These are phyloP conservation scores for Channallabes apus DNA, from an alignment of 2,797 vertebrate genomes.

Conservation along the genomic window DNA sequence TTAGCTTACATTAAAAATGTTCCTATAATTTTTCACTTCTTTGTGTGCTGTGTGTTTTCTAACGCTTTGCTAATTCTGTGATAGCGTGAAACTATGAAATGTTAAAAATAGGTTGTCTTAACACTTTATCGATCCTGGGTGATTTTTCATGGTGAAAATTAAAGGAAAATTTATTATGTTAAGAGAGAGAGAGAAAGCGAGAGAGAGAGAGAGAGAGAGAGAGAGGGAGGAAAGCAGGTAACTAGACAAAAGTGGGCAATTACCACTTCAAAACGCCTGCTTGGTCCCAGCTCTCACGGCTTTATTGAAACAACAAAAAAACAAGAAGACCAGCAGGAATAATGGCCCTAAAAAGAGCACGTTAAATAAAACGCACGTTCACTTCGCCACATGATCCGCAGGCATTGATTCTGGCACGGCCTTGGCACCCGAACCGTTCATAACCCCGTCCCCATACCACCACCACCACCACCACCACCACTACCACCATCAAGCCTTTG, in stretches of 20 bases:
- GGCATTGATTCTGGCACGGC: conserved; percentile 55
- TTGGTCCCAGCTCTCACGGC: conserved; percentile 62
- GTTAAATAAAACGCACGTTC: conserved; percentile 64
- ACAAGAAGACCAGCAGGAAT: conserved; percentile 61
- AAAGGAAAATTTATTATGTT: background rate
- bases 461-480: too few relatives aligned
- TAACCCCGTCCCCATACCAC: too few relatives aligned
- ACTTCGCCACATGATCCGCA: conserved; percentile 47
- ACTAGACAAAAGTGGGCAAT: conserved; percentile 68
- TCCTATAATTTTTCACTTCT: background rate
- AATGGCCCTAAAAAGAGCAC: conserved; percentile 63
- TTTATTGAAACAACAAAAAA: conserved; percentile 72
- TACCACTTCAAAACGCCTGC: conserved; percentile 70
- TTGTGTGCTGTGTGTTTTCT: background rate
- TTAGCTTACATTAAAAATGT: background rate
- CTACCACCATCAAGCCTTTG: conserved; percentile 56
- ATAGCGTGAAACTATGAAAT: background rate
- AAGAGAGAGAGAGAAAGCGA: conserved; percentile 32
- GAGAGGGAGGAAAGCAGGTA: conserved; percentile 25
- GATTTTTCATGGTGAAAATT: background rate
- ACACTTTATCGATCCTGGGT: background rate
- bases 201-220: conserved; percentile 35
- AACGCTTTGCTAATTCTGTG: background rate
- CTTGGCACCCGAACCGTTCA: conserved; percentile 24
- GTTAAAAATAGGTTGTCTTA: background rate